Conservation (phyloP, 1,140 invertebrate species). For the Wasmannia auropunctata region DNA sequence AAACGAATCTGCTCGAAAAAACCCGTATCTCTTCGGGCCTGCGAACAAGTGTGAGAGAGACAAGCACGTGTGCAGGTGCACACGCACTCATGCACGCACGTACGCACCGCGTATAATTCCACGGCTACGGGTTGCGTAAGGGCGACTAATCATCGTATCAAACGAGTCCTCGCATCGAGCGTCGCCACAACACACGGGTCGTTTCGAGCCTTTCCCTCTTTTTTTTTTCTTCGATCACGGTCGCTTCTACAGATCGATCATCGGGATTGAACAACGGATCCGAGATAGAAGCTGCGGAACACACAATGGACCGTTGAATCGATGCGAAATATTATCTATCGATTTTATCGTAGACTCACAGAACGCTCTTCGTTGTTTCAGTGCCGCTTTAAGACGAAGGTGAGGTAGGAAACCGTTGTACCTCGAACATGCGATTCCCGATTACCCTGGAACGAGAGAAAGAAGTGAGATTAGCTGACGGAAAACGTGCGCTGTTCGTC, state of each 20-base stretch:
- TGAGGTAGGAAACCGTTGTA: neutral
- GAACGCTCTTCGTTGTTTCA: neutral
- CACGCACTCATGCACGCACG: neutral
- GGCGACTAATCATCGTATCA: slow-evolving; percentile 28
- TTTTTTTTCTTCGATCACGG: neutral
- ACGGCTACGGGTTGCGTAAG: slow-evolving; percentile 33
- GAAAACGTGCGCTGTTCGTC: neutral
- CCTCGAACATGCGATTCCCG: neutral
- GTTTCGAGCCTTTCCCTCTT: neutral
- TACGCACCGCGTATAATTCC: slow-evolving; percentile 7
- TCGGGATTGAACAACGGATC: neutral
- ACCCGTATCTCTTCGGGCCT: neutral
- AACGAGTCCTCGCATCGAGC: neutral
- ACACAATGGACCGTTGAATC: neutral
- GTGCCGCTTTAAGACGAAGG: neutral
- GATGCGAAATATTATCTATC: neutral
- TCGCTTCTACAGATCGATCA: neutral
- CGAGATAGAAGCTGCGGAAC: neutral
- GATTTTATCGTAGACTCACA: neutral
- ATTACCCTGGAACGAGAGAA: neutral
- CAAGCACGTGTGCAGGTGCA: slow-evolving; percentile 39
- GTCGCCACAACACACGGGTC: neutral
- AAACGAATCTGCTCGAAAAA: neutral
- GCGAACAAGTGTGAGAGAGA: slow-evolving; percentile 27
- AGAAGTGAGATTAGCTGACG: neutral